These are phyloP conservation scores for Diplodus puntazzo DNA, from an alignment of 2,797 vertebrate species.

Conservation along the genomic window DNA sequence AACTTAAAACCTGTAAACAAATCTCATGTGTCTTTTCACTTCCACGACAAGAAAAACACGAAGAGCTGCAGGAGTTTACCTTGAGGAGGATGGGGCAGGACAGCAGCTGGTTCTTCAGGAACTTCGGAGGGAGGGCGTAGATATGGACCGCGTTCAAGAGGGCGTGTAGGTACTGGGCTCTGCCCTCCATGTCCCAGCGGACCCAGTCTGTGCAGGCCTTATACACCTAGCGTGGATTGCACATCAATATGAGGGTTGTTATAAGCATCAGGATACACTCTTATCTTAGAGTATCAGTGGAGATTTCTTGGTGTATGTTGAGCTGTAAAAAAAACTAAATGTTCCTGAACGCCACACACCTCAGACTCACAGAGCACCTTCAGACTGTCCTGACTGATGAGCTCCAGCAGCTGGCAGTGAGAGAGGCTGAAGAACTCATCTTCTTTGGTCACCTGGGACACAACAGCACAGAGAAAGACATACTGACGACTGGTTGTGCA, in stretches of 20 bases:
- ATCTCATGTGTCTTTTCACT: neutral
- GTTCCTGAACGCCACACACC: slow-evolving; percentile 54
- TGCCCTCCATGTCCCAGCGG: slow-evolving; percentile 84
- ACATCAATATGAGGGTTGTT: neutral
- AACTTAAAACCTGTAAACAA: neutral
- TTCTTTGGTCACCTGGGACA: slow-evolving; percentile 87
- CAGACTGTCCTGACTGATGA: slow-evolving; percentile 89
- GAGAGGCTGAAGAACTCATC: slow-evolving; percentile 90
- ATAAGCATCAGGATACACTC: neutral
- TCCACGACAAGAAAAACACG: neutral
- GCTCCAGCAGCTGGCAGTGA: slow-evolving; percentile 89
- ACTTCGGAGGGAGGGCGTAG: slow-evolving; percentile 89
- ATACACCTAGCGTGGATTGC: slow-evolving; percentile 81
- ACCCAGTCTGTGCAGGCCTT: slow-evolving; percentile 91
- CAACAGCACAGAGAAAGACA: neutral
- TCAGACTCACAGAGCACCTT: slow-evolving; percentile 91
- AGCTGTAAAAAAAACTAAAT: neutral
- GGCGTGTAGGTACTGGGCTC: slow-evolving; percentile 88
- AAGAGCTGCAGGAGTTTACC: slow-evolving; percentile 43
- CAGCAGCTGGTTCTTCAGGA: slow-evolving; percentile 88
- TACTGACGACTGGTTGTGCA: neutral
- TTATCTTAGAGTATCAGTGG: neutral
- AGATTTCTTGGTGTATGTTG: neutral
- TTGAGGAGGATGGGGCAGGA: slow-evolving; percentile 90
- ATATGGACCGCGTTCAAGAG: slow-evolving; percentile 89